Evolutionary conservation across 2,113 vertebrate genomes (phyloP).

Genomic region (Sylvietta virens): DNA sequence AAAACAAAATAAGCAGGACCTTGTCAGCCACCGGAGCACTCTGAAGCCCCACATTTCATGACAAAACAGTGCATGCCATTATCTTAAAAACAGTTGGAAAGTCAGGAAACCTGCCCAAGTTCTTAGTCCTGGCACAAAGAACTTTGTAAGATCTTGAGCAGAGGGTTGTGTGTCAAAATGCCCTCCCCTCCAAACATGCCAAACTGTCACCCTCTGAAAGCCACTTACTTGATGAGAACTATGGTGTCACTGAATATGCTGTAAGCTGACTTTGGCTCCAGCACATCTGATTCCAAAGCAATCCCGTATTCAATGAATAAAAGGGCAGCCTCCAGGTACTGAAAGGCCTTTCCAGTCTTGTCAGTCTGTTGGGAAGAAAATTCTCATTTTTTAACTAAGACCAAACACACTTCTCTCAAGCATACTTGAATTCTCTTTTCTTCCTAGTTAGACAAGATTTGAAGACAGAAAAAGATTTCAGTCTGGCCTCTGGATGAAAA

Average conservation of each 20-base stretch:
- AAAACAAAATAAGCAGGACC: background rate
- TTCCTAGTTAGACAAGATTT: background rate
- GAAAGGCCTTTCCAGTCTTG: conserved; percentile 85
- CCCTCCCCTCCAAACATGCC: background rate
- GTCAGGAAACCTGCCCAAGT: background rate
- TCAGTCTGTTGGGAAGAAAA: conserved; percentile 71
- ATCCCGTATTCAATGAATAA: conserved; percentile 88
- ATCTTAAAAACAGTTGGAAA: background rate
- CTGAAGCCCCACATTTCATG: background rate
- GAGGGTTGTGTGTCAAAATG: background rate
- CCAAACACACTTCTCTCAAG: background rate
- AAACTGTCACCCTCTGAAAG: background rate
- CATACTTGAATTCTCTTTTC: background rate
- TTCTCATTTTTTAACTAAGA: background rate
- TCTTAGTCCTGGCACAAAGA: background rate
- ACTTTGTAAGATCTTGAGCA: background rate
- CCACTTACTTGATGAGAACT: conserved; percentile 88
- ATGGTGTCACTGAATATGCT: conserved; percentile 86
- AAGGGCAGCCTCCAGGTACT: conserved; percentile 88
- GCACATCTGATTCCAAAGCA: conserved; percentile 81
- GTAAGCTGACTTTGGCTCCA: conserved; percentile 82
- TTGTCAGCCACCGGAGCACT: background rate
- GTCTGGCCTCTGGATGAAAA: background rate
- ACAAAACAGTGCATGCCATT: background rate
- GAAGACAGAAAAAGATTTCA: background rate